Conservation (phyloP, 2,888 invertebrate species). For the Dyspetes luteomarginatus region DNA sequence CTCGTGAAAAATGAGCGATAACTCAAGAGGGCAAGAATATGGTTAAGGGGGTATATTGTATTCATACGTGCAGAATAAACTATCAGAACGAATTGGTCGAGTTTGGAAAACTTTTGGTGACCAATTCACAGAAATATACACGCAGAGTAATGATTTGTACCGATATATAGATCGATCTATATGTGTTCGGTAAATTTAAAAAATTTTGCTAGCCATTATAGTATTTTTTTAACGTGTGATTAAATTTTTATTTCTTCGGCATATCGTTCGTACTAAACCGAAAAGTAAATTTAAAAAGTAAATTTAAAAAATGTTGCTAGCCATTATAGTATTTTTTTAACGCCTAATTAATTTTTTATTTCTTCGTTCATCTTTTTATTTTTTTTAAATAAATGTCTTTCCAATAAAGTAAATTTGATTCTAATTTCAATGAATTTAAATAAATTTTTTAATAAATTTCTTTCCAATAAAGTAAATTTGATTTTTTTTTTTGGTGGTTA, state of each 20-base stretch:
- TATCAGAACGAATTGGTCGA: slow-evolving; percentile 41
- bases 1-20: slow-evolving; percentile 76
- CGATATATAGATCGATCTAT: not conserved
- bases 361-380: too few relatives aligned
- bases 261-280: too few relatives aligned
- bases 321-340: too few relatives aligned
- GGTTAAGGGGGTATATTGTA: slow-evolving; percentile 9
- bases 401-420: not conserved
- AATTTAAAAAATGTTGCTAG: too few relatives aligned
- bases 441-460: not conserved
- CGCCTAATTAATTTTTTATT: too few relatives aligned
- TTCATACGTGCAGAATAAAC: not conserved
- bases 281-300: not conserved
- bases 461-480: too few relatives aligned
- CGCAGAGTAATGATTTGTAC: slow-evolving; percentile 10
- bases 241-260: too few relatives aligned
- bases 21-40: slow-evolving; percentile 60
- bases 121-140: slow-evolving; percentile 23
- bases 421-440: not conserved
- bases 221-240: too few relatives aligned
- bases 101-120: slow-evolving; percentile 11
- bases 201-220: too few relatives aligned
- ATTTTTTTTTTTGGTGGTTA: too few relatives aligned
- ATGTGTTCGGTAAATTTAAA: not conserved
- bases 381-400: too few relatives aligned